Percentiles rank a stretch among this genome's conserved stretches.
These are phyloP conservation scores for Myotis myotis DNA, from an alignment of 2,797 vertebrate genomes.

Conservation along the genomic window DNA sequence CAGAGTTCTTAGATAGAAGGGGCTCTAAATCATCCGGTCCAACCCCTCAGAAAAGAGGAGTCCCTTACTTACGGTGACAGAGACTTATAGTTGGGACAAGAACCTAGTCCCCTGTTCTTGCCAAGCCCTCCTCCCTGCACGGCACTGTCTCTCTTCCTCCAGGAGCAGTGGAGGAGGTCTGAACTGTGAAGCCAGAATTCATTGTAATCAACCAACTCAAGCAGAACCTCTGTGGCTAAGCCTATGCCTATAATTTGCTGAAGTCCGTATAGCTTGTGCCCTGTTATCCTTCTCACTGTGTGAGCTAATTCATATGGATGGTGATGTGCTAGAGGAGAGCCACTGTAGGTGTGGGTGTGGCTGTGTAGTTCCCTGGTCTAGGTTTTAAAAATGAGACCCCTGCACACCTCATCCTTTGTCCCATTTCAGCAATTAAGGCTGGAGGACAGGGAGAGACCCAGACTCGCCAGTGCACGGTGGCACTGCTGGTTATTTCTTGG, in stretches of 20 bases:
- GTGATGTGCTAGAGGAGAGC: accelerated
- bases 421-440: background rate
- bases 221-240: background rate
- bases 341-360: too few relatives aligned
- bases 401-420: background rate
- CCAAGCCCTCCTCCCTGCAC: background rate
- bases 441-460: background rate
- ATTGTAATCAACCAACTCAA: background rate
- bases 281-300: background rate
- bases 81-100: background rate
- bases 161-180: background rate
- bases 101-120: background rate
- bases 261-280: background rate
- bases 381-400: background rate
- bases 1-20: background rate
- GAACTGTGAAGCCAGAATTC: background rate
- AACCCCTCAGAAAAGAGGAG: background rate
- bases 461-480: accelerated
- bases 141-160: background rate
- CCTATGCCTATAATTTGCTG: background rate
- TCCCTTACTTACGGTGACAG: background rate
- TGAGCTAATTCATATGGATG: background rate
- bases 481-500: background rate
- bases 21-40: background rate
- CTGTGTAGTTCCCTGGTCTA: background rate